Base-by-base conservation (phyloP, 2,113 vertebrate species). In the Aleadryas rufinucha region DNA sequence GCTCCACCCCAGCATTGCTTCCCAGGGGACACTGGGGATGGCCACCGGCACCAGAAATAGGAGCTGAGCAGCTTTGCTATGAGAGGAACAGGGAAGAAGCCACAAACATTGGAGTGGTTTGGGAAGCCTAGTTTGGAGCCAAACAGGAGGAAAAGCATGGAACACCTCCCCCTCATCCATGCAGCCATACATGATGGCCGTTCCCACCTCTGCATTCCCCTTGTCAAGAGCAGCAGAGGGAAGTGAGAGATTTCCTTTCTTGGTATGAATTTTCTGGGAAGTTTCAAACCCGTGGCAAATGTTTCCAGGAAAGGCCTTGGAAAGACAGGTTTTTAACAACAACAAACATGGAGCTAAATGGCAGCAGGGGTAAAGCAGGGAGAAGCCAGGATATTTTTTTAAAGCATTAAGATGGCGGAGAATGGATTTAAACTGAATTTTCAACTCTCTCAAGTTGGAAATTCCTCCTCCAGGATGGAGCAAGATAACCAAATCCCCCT, bases 251-350 rank as follows among this genome's bases (percentile, higher is more conserved):
- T 81, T 93, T 84, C 75, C 37, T 93, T 92, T 93, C 56, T 65
- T 61, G 71, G 54, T 28, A 50, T 30, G 49, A 65, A 30, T 70
- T 92, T 94, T 90, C 93, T 93, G 80, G 47, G 77, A 93, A 95
- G 52, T 90, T 90, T 92, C 41, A 72, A 86, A 59, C 69, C 28
- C 1, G 0, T 18, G 45, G 60, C 80, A 95, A 92, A 92, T 28
- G 63, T 84, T 95, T 96, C 93, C 80, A 90, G 94, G 94, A 90
- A 96, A 71, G 54, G 71, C 47, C 20, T 87, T 81, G 90, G 79
- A 80, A 90, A 83, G 85, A 80, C 0, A 7, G 22, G n/a, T 87
- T 87, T 85, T 0, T 21, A 44, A 60, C 37, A 74, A 77, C 82
- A 84, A 82, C 37, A 84, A 77, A 63, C 50, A 11, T 0, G 0